Base-by-base conservation (phyloP, 2,797 vertebrate genomes). In the Glossophaga mutica region DNA sequence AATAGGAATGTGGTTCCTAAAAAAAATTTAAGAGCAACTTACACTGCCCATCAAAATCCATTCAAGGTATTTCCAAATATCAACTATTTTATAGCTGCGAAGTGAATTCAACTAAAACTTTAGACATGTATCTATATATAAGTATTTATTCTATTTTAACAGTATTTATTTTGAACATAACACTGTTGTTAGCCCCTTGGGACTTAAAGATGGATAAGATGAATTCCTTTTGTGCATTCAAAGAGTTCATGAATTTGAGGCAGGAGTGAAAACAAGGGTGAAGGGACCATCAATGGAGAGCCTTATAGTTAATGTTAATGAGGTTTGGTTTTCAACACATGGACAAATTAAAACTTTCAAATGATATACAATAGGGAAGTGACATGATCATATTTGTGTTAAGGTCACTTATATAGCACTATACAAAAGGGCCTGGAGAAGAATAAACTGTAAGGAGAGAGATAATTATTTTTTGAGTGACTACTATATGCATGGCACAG, bases 21-120 rank as follows among this genome's bases (percentile, higher is more conserved):
- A 24, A 24, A 55, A 83, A 91, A 52, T 83, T 92, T 94, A 97
- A 50, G 91, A 70, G 73, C 22, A 94, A 71, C 21, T 73, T 92
- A 90, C 5, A 52, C 52, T 94, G 52, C n/a, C 50, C 26, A 57
- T 87, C 18, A 94, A 94, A 97, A 94, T 87, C 14, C 37, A 57
- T 52, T 70, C 6, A 67, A 81, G 9, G 3, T 77, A 97, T 93
- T 92, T 81, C 34, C 21, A 85, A 91, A 88, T 92, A 82, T 65
- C 19, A 91, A 67, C 9, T 68, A 71, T 81, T 71, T 83, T 57
- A 39, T 57, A 77, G 32, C 15, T 91, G 2, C 32, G 14, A 79
- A 55, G 55, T 86, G 10, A 55, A 77, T 78, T 74, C 10, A 24
- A 93, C 57, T 95, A 0, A 90, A 96, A 94, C 87, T 77, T 91